phyloP scores from a whole-genome alignment of 1,140 invertebrate genomes.

The Danaus melanippus region DNA sequence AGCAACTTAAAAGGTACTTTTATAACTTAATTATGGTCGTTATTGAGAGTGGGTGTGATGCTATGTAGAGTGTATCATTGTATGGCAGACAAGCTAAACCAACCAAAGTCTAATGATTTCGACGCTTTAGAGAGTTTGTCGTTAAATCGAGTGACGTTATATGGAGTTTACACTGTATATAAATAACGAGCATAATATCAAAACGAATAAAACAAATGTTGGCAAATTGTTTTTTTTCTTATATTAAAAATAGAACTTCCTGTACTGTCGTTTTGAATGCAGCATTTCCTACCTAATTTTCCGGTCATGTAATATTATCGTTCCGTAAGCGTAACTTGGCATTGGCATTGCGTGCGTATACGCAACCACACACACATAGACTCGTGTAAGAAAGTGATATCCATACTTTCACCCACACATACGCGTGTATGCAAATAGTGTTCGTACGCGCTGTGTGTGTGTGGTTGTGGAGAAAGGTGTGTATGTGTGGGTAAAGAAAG shows the following conservation, averaged over 20 bases:
- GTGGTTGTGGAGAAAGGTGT: conserved; percentile 10
- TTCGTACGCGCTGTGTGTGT: conserved; percentile 5
- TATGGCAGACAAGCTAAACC: no score
- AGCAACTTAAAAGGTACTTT: no score
- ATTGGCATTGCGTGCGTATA: conserved; percentile 68
- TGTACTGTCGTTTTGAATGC: conserved; percentile 19
- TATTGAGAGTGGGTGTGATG: no score
- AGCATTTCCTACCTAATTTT: conserved; percentile 55
- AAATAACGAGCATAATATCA: conserved; percentile 2
- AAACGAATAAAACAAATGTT: no score
- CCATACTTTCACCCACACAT: conserved; percentile 17
- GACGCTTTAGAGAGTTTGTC: no score
- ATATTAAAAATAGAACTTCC: no score
- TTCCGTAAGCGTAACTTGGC: conserved; percentile 57
- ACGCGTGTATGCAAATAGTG: conserved; percentile 5
- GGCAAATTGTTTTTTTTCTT: no score
- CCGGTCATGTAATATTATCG: conserved; percentile 60
- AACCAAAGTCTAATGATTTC: no score
- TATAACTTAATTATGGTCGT: no score
- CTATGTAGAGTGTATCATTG: no score
- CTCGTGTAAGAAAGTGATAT: conserved; percentile 14
- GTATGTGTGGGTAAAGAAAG: conserved; percentile 64
- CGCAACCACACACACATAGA: conserved; percentile 47
- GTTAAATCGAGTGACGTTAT: no score
- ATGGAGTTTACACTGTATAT: no score